phyloP scores from a whole-genome alignment of 2,797 vertebrate species.

The Hoplostethus atlanticus region DNA sequence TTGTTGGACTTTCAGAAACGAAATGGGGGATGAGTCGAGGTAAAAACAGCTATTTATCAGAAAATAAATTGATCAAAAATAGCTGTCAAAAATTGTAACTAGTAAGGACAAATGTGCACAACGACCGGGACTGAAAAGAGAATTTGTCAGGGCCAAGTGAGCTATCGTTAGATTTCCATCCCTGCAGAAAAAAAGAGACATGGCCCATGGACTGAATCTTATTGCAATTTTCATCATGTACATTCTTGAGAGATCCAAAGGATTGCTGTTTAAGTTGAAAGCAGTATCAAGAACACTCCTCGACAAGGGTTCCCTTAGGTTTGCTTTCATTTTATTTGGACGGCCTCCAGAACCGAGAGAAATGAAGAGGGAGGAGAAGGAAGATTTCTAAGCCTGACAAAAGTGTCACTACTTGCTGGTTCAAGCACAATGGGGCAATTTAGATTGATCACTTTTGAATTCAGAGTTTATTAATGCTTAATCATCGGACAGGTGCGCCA shows the following conservation, averaged over 20 bases:
- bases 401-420: slow-evolving; percentile 21
- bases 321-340: slow-evolving; percentile 55
- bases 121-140: slow-evolving; percentile 6
- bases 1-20: background rate
- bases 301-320: slow-evolving; percentile 40
- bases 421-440: slow-evolving; percentile 15
- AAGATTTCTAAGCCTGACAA: slow-evolving; percentile 46
- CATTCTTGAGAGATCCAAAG: slow-evolving; percentile 62
- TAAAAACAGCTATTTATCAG: background rate
- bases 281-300: slow-evolving; percentile 50
- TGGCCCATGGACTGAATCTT: slow-evolving; percentile 48
- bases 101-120: slow-evolving; percentile 15
- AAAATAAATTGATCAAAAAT: too few species aligned
- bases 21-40: background rate
- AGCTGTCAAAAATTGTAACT: too few species aligned
- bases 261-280: slow-evolving; percentile 59
- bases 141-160: slow-evolving; percentile 3
- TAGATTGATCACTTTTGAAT: slow-evolving; percentile 52
- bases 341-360: slow-evolving; percentile 50
- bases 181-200: slow-evolving; percentile 12
- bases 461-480: slow-evolving; percentile 51
- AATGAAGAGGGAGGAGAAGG: slow-evolving; percentile 22
- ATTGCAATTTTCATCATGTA: slow-evolving; percentile 58
- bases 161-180: slow-evolving; percentile 33
- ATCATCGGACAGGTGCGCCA: slow-evolving; percentile 37